A percentile compares a stretch with the other conserved stretches of the same genome.
Conservation (phyloP, 1,140 invertebrate species). For the Philopotamus ludificatus region DNA sequence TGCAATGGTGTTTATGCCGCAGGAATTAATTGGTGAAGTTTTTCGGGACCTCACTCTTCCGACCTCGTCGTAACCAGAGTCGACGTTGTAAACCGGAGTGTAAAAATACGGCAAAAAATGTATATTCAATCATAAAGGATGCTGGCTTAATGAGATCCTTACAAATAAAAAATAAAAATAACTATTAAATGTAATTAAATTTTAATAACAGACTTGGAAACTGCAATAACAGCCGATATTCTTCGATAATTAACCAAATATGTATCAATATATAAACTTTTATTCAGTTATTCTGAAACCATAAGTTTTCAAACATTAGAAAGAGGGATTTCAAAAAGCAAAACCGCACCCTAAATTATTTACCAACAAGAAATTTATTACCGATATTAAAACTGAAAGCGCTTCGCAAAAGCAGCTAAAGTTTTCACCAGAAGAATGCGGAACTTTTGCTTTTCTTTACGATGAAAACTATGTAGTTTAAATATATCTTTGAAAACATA, state of each 20-base stretch:
- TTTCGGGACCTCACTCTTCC: constrained; percentile 21
- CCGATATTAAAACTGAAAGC: constrained; percentile 33
- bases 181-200: too few species aligned
- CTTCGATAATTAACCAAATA: not conserved
- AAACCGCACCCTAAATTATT: constrained; percentile 36
- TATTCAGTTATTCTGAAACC: not conserved
- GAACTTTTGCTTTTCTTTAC: constrained; percentile 37
- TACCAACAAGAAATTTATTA: constrained; percentile 31
- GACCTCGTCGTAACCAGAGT: not conserved
- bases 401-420: constrained; percentile 29
- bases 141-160: not conserved
- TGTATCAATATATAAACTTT: not conserved
- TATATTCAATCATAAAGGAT: not conserved
- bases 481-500: too few species aligned
- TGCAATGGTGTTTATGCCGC: constrained; percentile 33
- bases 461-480: constrained; percentile 11
- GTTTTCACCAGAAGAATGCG: constrained; percentile 35
- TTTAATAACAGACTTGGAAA: not conserved
- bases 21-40: constrained; percentile 41
- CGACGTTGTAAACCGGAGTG: not conserved
- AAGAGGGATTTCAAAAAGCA: not conserved
- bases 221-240: too few species aligned
- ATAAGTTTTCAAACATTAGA: not conserved
- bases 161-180: too few species aligned
- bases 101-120: not conserved